Conservation (phyloP, 1,140 invertebrate species). For the Eciton burchellii region DNA sequence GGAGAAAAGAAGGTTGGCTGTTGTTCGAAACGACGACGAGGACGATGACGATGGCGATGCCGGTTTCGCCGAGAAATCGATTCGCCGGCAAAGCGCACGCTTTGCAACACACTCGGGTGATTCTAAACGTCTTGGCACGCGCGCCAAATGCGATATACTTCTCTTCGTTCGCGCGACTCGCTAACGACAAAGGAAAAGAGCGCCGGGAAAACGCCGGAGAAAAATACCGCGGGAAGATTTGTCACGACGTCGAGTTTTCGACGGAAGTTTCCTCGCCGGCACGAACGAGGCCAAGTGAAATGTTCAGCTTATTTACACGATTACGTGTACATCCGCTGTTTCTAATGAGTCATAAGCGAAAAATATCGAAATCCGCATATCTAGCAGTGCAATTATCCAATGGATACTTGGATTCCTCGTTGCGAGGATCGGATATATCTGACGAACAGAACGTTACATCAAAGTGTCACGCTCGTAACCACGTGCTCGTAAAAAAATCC, state of each 20-base stretch:
- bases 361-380: slow-evolving; percentile 10
- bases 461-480: not conserved
- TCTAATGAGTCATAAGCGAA: not conserved
- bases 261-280: not conserved
- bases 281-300: not conserved
- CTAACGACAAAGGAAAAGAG: slow-evolving; percentile 40
- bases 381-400: not conserved
- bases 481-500: not conserved
- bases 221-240: slow-evolving; percentile 19
- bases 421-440: not conserved
- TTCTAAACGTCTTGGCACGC: slow-evolving; percentile 70
- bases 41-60: slow-evolving; percentile 38
- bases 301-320: not conserved
- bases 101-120: slow-evolving; percentile 31
- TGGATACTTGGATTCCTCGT: not conserved
- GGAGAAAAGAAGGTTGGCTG: slow-evolving; percentile 27
- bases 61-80: slow-evolving; percentile 74
- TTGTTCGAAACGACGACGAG: slow-evolving; percentile 69
- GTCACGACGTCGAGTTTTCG: not conserved
- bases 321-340: not conserved
- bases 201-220: slow-evolving; percentile 9
- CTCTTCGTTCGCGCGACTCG: slow-evolving; percentile 25
- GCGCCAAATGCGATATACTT: slow-evolving; percentile 54
- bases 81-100: slow-evolving; percentile 62
- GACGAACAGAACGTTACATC: not conserved